Conservation (phyloP, 2,797 vertebrate genomes). For the Sebastes oblongus region DNA sequence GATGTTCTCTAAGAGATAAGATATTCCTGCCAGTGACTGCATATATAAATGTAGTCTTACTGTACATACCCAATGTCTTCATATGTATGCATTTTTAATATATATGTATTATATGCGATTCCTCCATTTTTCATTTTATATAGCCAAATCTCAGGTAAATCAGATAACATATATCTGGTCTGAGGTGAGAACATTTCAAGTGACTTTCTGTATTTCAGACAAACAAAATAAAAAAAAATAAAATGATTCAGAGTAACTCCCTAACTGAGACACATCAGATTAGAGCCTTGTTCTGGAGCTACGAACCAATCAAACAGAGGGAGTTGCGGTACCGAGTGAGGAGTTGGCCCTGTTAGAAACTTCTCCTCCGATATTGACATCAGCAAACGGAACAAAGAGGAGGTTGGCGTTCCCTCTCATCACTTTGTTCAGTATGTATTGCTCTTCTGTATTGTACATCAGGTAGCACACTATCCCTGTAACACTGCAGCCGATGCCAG, state of each 20-base stretch:
- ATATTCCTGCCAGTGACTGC: conserved; percentile 30
- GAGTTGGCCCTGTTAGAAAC: conserved; percentile 44
- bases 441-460: conserved; percentile 66
- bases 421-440: conserved; percentile 67
- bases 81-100: not conserved
- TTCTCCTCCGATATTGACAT: conserved; percentile 60
- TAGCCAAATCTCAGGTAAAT: conserved; percentile 46
- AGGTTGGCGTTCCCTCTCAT: conserved; percentile 14
- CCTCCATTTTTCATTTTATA: conserved; percentile 6
- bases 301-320: conserved; percentile 60
- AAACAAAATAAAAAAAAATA: not conserved
- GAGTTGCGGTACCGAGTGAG: conserved; percentile 48
- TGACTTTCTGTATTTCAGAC: conserved; percentile 41
- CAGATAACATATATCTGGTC: conserved; percentile 19
- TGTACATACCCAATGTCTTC: not conserved
- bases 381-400: conserved; percentile 56
- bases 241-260: conserved; percentile 13
- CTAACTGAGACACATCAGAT: conserved; percentile 31
- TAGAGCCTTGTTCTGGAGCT: conserved; percentile 49
- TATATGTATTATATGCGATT: not conserved
- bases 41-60: conserved; percentile 11
- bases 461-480: conserved; percentile 50
- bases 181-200: conserved; percentile 54
- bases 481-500: conserved; percentile 55
- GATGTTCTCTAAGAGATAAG: conserved; percentile 5